Evolutionary conservation across 2,113 vertebrate species (phyloP), one percentile per base, ranked within the genome.

Genomic region (Cephalopterus ornatus): DNA sequence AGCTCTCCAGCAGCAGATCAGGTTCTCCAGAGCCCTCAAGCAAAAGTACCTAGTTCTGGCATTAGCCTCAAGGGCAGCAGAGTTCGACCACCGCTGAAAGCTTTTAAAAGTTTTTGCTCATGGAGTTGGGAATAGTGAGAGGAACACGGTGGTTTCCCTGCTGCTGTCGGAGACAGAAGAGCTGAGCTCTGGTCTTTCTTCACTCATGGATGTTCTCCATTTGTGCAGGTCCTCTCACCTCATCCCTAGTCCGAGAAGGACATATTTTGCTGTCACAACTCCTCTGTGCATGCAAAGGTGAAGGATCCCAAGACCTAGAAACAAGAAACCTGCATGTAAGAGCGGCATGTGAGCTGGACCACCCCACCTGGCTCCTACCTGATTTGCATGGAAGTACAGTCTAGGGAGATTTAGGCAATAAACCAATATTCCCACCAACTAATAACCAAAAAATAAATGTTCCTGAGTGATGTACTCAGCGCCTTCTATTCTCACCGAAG

Each of bases 401-500:
- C 55, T 55, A 72, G 49, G 66, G 49, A 85, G 28, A 62, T 90
- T n/a, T 46, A 62, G 58, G 24, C 52, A 89, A 42, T 23, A 67
- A 86, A 92, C 11, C 56, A 59, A 66, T 81, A 75, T n/a, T 80
- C 18, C 65, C 68, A 88, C 68, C 27, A 61, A 59, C 47, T 67
- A 67, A 67, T 8, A 44, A 47, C 50, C 6, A 65, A 78, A 82
- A 75, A 52, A 67, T 46, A 49, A 46, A 67, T 53, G 49, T 89
- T 92, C 71, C 88, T 1, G 7, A 84, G 58, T 80, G 85, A 63
- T 55, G 59, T 80, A 80, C 90, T 96, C 88, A 90, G 92, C 90
- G 92, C 90, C 94, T 93, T 93, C 81, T 35, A 10, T 85, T 92
- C 82, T 93, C 55, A 83, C 59, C 80, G 61, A 84, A 88, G 93